Conservation (phyloP, 2,797 vertebrate species). For the Leucoraja ocellata region DNA sequence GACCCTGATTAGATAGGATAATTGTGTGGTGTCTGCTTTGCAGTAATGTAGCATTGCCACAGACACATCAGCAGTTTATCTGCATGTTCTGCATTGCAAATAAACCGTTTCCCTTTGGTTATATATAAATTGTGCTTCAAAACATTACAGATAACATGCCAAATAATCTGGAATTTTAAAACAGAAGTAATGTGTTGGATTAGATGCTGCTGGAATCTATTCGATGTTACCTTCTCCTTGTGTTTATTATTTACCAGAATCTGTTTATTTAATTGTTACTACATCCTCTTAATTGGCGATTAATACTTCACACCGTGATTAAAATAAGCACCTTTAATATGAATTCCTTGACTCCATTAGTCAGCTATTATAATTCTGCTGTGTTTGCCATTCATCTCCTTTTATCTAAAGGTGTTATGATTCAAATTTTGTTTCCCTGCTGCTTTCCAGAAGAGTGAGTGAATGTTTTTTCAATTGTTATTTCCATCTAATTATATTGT, state of each 20-base stretch:
- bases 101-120: too few species aligned
- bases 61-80: too few species aligned
- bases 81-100: too few species aligned
- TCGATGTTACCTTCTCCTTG: background rate
- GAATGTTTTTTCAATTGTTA: background rate
- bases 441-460: background rate
- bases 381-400: background rate
- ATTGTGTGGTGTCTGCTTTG: too few species aligned
- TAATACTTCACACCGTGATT: background rate
- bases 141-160: too few species aligned
- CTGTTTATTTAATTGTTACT: background rate
- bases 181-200: too few species aligned
- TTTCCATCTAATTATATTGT: background rate
- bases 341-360: background rate
- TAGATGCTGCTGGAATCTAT: too few species aligned
- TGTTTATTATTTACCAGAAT: background rate
- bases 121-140: too few species aligned
- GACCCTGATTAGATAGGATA: too few species aligned
- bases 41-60: too few species aligned
- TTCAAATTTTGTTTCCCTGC: too few species aligned
- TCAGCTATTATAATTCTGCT: background rate
- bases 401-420: background rate
- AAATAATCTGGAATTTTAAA: too few species aligned
- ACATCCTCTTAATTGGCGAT: background rate
- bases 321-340: background rate